Base-by-base conservation (phyloP, 2,797 vertebrate species). In the Myotis findleyi region DNA sequence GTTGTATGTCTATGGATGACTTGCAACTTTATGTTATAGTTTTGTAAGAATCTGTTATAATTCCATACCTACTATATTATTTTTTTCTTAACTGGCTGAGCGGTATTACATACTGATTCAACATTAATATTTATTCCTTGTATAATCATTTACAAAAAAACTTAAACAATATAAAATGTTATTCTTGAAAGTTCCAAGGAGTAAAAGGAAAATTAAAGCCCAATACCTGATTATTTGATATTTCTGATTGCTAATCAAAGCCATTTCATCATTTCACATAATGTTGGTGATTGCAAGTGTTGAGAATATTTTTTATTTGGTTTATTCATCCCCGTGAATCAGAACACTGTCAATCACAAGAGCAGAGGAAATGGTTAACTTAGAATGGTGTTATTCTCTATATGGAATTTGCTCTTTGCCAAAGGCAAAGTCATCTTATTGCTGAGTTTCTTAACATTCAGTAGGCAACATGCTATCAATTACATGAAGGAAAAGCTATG, bases 401-500 rank as follows among this genome's bases (percentile, higher is more conserved):
- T 44, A 16, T 57, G 30, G 27, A 91, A 76, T 82, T 97, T 55
- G 41, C 30, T 84, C 47, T 97, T 97, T 13, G 17, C 90, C 69
- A 66, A 89, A 94, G 94, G 69, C 92, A 11, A 92, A 92, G 51
- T 90, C 55, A 33, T 87, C 64, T 90, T 91, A 80, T 33, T 94
- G n/a, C 14, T 80, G 33, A 95, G 59, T 91, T 96, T 38, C 30
- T 91, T 97, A 91, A 96, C 92, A 95, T 82, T 87, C 69, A n/a
- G 7, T 86, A 36, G 49, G 68, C 0, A 0, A 69, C 25, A 76
- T 85, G 84, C 87, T 95, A 88, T 82, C 79, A 91, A 57, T 96
- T 97, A 49, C 16, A 64, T 68, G 77, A 88, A 36, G 10, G 75
- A 75, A 80, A 95, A 95, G 13, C 7, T 53, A 12, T 89, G 51